Evolutionary conservation across 2,888 invertebrate genomes (phyloP), one percentile per base, ranked within the genome.

Genomic region (Biston betularia): DNA sequence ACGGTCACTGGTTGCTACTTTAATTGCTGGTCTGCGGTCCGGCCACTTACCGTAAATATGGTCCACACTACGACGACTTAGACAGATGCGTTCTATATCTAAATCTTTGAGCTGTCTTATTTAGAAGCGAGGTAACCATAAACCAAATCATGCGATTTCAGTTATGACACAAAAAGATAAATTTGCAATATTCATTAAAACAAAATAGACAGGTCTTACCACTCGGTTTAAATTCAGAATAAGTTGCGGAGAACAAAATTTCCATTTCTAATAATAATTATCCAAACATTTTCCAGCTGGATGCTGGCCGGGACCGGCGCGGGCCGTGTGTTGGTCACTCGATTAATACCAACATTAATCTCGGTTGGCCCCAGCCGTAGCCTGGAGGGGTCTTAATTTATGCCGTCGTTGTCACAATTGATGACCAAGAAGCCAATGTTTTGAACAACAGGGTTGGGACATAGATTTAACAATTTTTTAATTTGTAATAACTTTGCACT

Each of bases 341-440:
- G 93, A 92, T 93, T 93, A 93, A 92, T 93, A 87, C 89, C 81
- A 83, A 83, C 92, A 93, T 93, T 92, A 93, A 93, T 93, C 92
- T 90, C 86, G 59, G 77, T 81, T 79, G 82, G 82, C 86, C 81
- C 77, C 73, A 40, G 24, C 66, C 53, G 61, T 42, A 9, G 64
- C 65, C 63, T 69, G 79, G 79, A 79, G 85, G 87, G 87, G 83
- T 80, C 81, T 81, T 88, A 92, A 93, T 92, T 92, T 92, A 93
- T 92, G 84, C 85, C 86, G 83, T 87, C 88, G 86, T 92, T 92
- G 83, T 87, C 86, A 88, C 90, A 89, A 92, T 92, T 92, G 91
- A 92, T 93, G 89, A 84, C 84, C 79, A 82, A 86, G 84, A 84
- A 85, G 83, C 83, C 86, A 83, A 86, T 77, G 79, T 68, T 77